phyloP scores from a whole-genome alignment of 1,140 invertebrate genomes.

The Drosophila suzukii region DNA sequence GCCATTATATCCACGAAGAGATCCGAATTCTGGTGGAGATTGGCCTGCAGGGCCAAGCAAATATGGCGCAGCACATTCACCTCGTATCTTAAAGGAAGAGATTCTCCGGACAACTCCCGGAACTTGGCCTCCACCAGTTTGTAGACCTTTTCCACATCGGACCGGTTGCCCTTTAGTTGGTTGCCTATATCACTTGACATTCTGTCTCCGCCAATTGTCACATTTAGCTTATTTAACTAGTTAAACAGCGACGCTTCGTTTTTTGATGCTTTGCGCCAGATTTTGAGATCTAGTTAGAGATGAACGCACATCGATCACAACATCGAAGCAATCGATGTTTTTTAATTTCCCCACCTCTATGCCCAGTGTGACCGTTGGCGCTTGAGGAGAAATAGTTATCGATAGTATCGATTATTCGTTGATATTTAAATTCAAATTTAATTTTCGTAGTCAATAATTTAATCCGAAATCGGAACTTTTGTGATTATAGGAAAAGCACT shows the following conservation, averaged over 20 bases:
- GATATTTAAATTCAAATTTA: too few species aligned
- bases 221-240: slow-evolving; percentile 23
- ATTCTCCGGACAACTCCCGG: not conserved
- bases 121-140: slow-evolving; percentile 10
- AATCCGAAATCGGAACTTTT: too few species aligned
- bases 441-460: too few species aligned
- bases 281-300: slow-evolving; percentile 8
- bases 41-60: slow-evolving; percentile 50
- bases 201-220: not conserved
- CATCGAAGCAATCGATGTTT: too few species aligned
- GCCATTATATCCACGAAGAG: slow-evolving; percentile 52
- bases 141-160: slow-evolving; percentile 17
- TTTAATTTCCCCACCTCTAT: too few species aligned
- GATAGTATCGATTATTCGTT: too few species aligned
- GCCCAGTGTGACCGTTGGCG: not conserved
- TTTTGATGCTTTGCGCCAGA: slow-evolving; percentile 40
- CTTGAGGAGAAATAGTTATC: not conserved
- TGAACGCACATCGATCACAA: too few species aligned
- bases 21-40: slow-evolving; percentile 42
- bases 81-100: slow-evolving; percentile 12
- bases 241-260: slow-evolving; percentile 26
- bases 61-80: slow-evolving; percentile 45
- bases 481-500: too few species aligned
- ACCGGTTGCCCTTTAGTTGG: slow-evolving; percentile 30
- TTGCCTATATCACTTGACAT: slow-evolving; percentile 40